Percentiles rank a stretch among this genome's conserved stretches.
These are phyloP conservation scores for Actenoides hombroni DNA, from an alignment of 2,113 vertebrate genomes.

Conservation along the genomic window DNA sequence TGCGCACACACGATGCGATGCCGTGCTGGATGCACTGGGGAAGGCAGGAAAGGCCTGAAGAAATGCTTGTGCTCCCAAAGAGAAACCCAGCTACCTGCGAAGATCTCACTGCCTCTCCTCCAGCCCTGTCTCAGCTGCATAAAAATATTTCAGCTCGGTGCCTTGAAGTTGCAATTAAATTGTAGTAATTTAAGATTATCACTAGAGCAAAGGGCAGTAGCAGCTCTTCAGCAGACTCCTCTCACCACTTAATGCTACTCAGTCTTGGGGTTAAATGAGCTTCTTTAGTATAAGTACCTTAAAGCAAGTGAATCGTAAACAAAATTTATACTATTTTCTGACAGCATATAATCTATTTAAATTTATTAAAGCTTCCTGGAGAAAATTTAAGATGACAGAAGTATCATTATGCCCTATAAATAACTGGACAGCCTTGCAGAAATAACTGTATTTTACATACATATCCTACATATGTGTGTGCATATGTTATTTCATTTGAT, in stretches of 20 bases:
- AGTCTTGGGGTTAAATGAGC: constrained; percentile 82
- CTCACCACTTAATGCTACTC: constrained; percentile 79
- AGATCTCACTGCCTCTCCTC: not conserved
- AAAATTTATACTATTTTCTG: constrained; percentile 83
- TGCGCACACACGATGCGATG: not conserved
- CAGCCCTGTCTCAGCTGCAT: constrained; percentile 27
- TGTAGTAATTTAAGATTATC: constrained; percentile 85
- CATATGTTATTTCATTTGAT: constrained; percentile 3
- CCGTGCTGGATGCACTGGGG: not conserved
- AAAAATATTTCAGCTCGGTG: constrained; percentile 60
- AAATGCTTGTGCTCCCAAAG: fast-evolving
- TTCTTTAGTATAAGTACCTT: constrained; percentile 83
- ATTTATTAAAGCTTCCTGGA: constrained; percentile 75
- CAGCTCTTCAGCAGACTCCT: constrained; percentile 75
- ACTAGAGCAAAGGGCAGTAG: constrained; percentile 78
- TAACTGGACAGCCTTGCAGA: constrained; percentile 41
- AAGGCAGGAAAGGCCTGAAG: not conserved
- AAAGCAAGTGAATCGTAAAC: constrained; percentile 83
- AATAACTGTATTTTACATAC: constrained; percentile 35
- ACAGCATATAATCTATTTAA: constrained; percentile 78
- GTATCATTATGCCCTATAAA: constrained; percentile 67
- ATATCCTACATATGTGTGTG: constrained; percentile 8
- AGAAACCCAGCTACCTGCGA: constrained; percentile 37
- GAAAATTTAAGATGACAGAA: constrained; percentile 76
- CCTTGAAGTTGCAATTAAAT: constrained; percentile 82